phyloP scores from a whole-genome alignment of 2,888 invertebrate species.

The Aphidius colemani region DNA sequence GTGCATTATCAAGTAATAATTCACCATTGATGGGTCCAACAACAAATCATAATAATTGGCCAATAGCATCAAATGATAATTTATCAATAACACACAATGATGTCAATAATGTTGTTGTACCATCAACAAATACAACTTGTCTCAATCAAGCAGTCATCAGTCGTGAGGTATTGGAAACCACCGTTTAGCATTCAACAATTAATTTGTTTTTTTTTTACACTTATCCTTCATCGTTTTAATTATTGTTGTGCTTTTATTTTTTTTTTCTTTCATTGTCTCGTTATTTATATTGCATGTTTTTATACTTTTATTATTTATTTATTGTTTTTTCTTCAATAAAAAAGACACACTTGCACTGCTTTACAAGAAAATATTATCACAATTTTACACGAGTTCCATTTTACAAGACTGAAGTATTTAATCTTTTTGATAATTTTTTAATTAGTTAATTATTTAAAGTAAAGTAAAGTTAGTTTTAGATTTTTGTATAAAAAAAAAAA shows the following conservation, averaged over 20 bases:
- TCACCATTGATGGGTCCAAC: conserved; percentile 57
- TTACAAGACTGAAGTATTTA: too few species aligned
- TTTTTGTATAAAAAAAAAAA: neutral
- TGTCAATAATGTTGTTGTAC: conserved; percentile 43
- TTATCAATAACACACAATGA: conserved; percentile 37
- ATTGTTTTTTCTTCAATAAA: conserved; percentile 13
- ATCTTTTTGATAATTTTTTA: too few species aligned
- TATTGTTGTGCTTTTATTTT: too few species aligned
- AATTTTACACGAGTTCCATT: too few species aligned
- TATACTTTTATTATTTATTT: neutral
- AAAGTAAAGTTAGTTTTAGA: neutral
- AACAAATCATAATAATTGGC: conserved; percentile 52
- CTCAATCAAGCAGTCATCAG: conserved; percentile 58
- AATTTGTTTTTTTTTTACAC: conserved; percentile 28
- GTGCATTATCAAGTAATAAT: conserved; percentile 64
- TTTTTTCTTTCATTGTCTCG: too few species aligned
- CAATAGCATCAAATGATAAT: conserved; percentile 53
- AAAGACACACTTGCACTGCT: too few species aligned
- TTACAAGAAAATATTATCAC: too few species aligned
- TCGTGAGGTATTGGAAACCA: conserved; percentile 73
- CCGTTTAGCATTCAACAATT: conserved; percentile 62
- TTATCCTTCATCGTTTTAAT: neutral
- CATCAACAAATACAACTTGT: conserved; percentile 45
- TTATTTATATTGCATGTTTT: too few species aligned
- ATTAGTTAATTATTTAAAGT: too few species aligned